Evolutionary conservation across 2,888 invertebrate species (phyloP).

Genomic region (Tetheella fluctuosa): DNA sequence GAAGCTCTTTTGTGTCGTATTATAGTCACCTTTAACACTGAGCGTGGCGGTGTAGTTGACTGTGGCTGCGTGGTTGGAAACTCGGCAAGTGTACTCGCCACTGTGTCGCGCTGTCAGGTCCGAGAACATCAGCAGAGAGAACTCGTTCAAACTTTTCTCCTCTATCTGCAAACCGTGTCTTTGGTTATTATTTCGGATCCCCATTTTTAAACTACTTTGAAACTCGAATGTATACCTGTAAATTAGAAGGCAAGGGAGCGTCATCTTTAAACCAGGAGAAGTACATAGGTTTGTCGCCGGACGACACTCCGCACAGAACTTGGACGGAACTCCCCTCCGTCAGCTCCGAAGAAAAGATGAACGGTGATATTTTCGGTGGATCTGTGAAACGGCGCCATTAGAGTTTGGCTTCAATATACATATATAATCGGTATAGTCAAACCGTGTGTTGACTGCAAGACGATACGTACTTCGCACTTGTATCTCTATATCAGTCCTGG

Average conservation of each 20-base stretch:
- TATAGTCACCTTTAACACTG: constrained; percentile 85
- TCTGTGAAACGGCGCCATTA: constrained; percentile 55
- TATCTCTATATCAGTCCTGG: constrained; percentile 87
- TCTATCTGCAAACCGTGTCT: constrained; percentile 72
- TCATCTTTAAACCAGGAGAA: constrained; percentile 88
- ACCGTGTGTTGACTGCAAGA: too few species aligned
- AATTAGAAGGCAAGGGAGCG: constrained; percentile 82
- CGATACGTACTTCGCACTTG: constrained; percentile 87
- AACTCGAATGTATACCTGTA: constrained; percentile 76
- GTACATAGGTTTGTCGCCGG: constrained; percentile 88
- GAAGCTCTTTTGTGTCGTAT: constrained; percentile 18
- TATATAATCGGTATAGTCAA: too few species aligned
- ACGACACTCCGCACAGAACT: constrained; percentile 90
- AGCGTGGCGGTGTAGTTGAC: constrained; percentile 87
- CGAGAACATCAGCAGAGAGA: constrained; percentile 88
- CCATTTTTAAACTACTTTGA: too few species aligned
- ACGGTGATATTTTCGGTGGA: constrained; percentile 94
- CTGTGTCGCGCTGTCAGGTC: constrained; percentile 87
- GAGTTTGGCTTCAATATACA: too few species aligned
- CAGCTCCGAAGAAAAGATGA: constrained; percentile 91
- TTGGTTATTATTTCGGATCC: neutral
- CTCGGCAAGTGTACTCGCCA: constrained; percentile 88
- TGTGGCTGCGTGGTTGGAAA: constrained; percentile 87
- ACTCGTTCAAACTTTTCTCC: constrained; percentile 88
- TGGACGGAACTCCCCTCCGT: constrained; percentile 92